Evolutionary conservation across 1,140 invertebrate genomes (phyloP), one percentile per base, ranked within the genome.

Genomic region (Atta texana): DNA sequence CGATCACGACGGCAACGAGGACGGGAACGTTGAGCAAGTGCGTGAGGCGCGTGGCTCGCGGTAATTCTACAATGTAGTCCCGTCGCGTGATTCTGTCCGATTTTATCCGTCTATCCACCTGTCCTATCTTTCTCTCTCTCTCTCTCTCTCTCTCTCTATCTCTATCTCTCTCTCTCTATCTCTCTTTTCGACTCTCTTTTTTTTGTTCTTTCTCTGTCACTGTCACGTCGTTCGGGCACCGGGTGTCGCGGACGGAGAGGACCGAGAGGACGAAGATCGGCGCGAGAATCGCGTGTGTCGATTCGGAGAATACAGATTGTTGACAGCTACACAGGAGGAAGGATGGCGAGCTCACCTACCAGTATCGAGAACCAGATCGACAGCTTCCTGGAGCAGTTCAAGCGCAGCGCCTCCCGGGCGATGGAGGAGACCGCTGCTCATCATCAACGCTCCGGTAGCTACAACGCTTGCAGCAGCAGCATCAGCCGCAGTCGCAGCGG

Each of bases 301-400:
- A 8, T 39, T 53, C 31, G n/a, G 12, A 28, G 3, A 31, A 44
- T 44, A 53, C 59, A 44, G 44, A 75, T 44, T 18, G 74, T 53
- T n/a, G 51, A 31, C 28, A 12, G 39, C 18, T n/a, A 44, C 28
- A 61, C 87, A 34, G 6, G 88, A 55, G 68, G 18, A 64, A 92
- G 91, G 75, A 97, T 97, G 96, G 96, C 96, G 88, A 96, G 94
- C 92, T 97, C 97, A 89, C 96, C 97, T 89, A 96, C 96, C 86
- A 97, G 96, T 85, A 97, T 97, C 93, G 97, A 97, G 95, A 97
- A 96, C 88, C 97, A 97, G 95, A 97, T 98, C 94, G 97, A 98
- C 96, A 97, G 96, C 95, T 97, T 98, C 94, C 95, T 97, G 93
- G 97, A 97, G 95, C 97, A 97, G 92, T 97, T 97, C 93, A 97